Evolutionary conservation across 1,140 invertebrate species (phyloP), one percentile per base, ranked within the genome.

Genomic region (Coenobita brevimanus): DNA sequence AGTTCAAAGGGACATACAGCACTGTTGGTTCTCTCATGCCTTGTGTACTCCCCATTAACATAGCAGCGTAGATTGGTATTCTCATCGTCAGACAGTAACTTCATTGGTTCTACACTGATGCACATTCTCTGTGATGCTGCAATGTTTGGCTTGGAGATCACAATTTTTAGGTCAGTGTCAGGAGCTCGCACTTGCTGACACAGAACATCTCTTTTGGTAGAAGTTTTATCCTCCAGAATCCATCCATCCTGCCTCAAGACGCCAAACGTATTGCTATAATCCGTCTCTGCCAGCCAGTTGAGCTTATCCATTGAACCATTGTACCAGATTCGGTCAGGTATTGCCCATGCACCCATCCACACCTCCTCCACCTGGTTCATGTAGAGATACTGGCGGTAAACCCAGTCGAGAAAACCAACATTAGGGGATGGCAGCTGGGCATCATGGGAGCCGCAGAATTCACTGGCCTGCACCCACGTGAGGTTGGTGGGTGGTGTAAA

Each of bases 331-430:
- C 84, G 57, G 41, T 80, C 84, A 8, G 38, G 75, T 4, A 43
- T 69, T 60, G 50, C 41, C 43, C 82, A 54, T 21, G 60, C 62
- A 2, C 46, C 62, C 84, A 90, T 90, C 81, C 86, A 90, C n/a
- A 79, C 67, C 36, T 38, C 43, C n/a, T 3, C 3, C 6, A 76
- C 64, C 1, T 38, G 57, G n/a, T 38, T 54, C 24, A 21, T 2
- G 15, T 30, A 67, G 8, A 82, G 64, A 36, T 88, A 27, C 62
- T 80, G 57, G 10, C 84, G 75, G 50, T 87, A 90, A 17, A 90
- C 67, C 79, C 67, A 90, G 71, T 90, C 82, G 38, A 88, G 54
- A 54, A 90, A 90, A 17, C 89, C 89, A 2, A 83, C 54, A 27
- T 73, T 79, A 3, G 89, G 89, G 4, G 78, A 36, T 17, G 85